phyloP scores from a whole-genome alignment of 2,797 vertebrate species.

The Sphenodon punctatus region DNA sequence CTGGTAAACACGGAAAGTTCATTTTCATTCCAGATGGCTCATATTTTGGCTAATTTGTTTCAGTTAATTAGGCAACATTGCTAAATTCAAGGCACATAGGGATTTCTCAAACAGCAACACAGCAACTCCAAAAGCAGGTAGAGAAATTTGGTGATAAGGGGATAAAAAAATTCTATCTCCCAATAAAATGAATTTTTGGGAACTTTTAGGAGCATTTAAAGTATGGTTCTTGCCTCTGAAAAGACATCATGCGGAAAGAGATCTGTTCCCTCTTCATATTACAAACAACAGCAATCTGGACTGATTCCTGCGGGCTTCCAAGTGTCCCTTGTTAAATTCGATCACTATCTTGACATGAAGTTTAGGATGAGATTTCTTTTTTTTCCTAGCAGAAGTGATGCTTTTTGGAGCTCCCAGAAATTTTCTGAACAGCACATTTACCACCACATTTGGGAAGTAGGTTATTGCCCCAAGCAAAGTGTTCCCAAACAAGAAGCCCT shows the following conservation, averaged over 20 bases:
- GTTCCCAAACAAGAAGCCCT: background rate
- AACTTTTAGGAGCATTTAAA: background rate
- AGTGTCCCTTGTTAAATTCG: background rate
- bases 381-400: no score
- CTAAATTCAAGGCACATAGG: slow-evolving; percentile 33
- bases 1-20: slow-evolving; percentile 43
- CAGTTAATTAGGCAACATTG: slow-evolving; percentile 65
- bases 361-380: fast-evolving
- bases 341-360: background rate
- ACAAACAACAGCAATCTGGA: fast-evolving
- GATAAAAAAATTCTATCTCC: background rate
- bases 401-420: background rate
- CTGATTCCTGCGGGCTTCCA: background rate
- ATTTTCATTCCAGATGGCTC: slow-evolving; percentile 73
- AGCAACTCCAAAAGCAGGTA: slow-evolving; percentile 22
- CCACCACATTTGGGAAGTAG: background rate
- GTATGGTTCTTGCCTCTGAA: background rate
- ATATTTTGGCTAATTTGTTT: slow-evolving; percentile 69
- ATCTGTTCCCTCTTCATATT: background rate
- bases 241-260: background rate
- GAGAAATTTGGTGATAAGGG: background rate
- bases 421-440: background rate
- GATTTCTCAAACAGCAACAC: background rate
- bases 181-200: background rate
- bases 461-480: no score